phyloP scores from a whole-genome alignment of 2,113 vertebrate species.

The Ciconia maguari region DNA sequence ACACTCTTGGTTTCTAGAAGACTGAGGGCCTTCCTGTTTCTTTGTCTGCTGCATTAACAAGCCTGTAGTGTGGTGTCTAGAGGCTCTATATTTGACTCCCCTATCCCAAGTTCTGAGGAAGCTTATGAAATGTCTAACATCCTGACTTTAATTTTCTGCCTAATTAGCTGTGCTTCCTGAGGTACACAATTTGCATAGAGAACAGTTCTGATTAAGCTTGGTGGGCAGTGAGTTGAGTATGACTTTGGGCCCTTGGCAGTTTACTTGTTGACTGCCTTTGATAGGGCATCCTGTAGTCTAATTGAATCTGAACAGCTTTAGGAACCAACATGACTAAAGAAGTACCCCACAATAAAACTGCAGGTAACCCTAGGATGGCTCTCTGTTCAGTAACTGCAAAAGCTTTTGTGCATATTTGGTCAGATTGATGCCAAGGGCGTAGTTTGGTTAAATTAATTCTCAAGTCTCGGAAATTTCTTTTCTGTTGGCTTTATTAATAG shows the following conservation, averaged over 20 bases:
- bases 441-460: background rate
- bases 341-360: background rate
- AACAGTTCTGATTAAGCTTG: background rate
- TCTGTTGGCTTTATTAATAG: background rate
- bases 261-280: background rate
- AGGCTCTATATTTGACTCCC: background rate
- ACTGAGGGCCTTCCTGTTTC: background rate
- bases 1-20: background rate
- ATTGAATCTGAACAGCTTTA: background rate
- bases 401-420: background rate
- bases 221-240: background rate
- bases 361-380: background rate
- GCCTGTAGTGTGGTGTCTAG: background rate
- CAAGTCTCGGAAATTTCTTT: background rate
- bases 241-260: background rate
- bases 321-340: background rate
- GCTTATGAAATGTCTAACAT: background rate
- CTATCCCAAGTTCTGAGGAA: background rate
- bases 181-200: background rate
- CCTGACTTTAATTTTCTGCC: conserved; percentile 13
- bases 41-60: background rate
- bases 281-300: background rate
- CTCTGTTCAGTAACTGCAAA: background rate
- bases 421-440: background rate
- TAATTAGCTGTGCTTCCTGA: background rate